These are phyloP conservation scores for Deilephila porcellus DNA, from an alignment of 2,888 invertebrate genomes.

Conservation along the genomic window DNA sequence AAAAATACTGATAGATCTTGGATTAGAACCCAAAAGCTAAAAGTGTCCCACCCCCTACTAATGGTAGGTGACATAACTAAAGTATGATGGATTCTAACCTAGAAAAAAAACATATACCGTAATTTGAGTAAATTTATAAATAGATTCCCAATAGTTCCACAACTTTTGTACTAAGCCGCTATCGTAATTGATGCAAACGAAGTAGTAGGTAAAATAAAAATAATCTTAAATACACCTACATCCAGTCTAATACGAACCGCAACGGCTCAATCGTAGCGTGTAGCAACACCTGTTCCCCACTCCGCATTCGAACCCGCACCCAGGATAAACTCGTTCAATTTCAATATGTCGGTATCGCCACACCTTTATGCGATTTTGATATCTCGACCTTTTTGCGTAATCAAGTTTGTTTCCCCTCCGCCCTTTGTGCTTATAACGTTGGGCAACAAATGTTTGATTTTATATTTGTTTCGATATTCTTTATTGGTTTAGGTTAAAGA, in stretches of 20 bases:
- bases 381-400: constrained; percentile 13
- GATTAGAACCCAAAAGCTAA: no score
- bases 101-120: no score
- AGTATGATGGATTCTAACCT: no score
- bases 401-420: constrained; percentile 18
- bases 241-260: constrained; percentile 1
- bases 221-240: no score
- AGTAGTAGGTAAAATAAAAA: no score
- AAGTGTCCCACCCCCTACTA: no score
- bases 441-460: constrained; percentile 7
- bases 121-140: no score
- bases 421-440: neutral
- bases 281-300: constrained; percentile 23
- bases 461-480: neutral
- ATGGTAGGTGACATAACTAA: no score
- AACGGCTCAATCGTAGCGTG: constrained; percentile 27
- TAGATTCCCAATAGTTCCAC: no score
- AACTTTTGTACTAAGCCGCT: no score
- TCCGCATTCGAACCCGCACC: constrained; percentile 20
- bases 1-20: no score
- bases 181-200: no score
- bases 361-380: constrained; percentile 28
- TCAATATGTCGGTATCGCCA: neutral
- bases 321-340: constrained; percentile 4
- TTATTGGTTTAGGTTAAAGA: neutral